These are phyloP conservation scores for Rhagophthalmus giganteus DNA, from an alignment of 2,888 invertebrate genomes.

Conservation along the genomic window DNA sequence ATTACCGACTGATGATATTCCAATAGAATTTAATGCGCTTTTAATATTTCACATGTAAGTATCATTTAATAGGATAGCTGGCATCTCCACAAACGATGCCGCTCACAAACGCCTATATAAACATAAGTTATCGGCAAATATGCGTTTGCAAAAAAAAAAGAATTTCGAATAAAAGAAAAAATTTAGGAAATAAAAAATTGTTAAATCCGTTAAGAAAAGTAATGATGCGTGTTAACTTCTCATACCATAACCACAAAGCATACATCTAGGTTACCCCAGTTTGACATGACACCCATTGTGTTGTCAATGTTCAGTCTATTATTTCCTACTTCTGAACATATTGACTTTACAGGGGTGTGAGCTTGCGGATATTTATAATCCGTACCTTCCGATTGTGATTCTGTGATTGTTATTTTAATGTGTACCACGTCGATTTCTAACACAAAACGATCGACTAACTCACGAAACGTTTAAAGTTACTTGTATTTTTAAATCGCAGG, in stretches of 20 bases:
- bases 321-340: slow-evolving; percentile 53
- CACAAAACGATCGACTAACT: too few relatives aligned
- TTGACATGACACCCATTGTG: slow-evolving; percentile 54
- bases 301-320: slow-evolving; percentile 50
- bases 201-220: slow-evolving; percentile 37
- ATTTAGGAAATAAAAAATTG: slow-evolving; percentile 1
- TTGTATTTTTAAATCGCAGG: too few relatives aligned
- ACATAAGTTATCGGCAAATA: too few relatives aligned
- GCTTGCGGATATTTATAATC: slow-evolving; percentile 26
- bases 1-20: too few relatives aligned
- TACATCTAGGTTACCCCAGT: slow-evolving; percentile 33
- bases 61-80: too few relatives aligned
- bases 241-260: slow-evolving; percentile 28
- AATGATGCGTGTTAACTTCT: slow-evolving; percentile 33
- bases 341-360: slow-evolving; percentile 51
- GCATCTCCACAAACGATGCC: too few relatives aligned
- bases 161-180: background rate
- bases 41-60: too few relatives aligned
- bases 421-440: too few relatives aligned
- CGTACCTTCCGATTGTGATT: slow-evolving; percentile 14
- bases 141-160: too few relatives aligned
- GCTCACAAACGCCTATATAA: too few relatives aligned
- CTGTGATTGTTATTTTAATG: background rate
- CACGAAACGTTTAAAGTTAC: too few relatives aligned
- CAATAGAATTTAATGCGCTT: too few relatives aligned